Conservation (phyloP, 2,113 vertebrate genomes). For the Istiophorus platypterus region DNA sequence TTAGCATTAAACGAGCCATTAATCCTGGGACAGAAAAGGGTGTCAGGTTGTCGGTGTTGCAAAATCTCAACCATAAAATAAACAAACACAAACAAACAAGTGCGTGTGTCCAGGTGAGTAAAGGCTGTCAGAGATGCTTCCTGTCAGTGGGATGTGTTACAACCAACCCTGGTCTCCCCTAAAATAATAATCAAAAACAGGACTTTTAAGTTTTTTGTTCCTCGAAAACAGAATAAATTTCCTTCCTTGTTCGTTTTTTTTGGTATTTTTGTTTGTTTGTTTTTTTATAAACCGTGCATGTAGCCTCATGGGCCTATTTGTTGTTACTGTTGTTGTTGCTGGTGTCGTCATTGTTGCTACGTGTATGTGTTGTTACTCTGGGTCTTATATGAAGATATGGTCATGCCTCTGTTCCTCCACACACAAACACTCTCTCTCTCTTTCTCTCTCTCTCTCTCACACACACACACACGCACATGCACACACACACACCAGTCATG, state of each 20-base stretch:
- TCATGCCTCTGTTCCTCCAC: conserved; percentile 10
- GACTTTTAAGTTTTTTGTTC: conserved; percentile 13
- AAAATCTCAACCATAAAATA: not conserved
- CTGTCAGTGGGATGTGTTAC: conserved; percentile 30
- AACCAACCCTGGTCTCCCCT: conserved; percentile 40
- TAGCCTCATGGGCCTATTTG: conserved; percentile 41
- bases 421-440: conserved; percentile 40
- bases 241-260: conserved; percentile 18
- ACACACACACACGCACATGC: conserved; percentile 34
- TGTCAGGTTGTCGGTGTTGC: not conserved
- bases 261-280: too few relatives aligned
- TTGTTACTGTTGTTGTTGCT: conserved; percentile 44
- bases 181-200: not conserved
- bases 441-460: conserved; percentile 36
- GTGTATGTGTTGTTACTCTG: conserved; percentile 65
- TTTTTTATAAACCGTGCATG: conserved; percentile 68
- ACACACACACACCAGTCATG: conserved; percentile 68
- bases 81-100: not conserved
- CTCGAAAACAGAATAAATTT: conserved; percentile 16
- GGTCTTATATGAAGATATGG: conserved; percentile 46
- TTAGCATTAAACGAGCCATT: not conserved
- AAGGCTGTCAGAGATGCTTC: not conserved
- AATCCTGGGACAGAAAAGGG: not conserved
- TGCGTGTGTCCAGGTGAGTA: not conserved
- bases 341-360: conserved; percentile 54